These are phyloP conservation scores for Bombus sylvicola DNA, from an alignment of 1,140 invertebrate species.

Conservation along the genomic window DNA sequence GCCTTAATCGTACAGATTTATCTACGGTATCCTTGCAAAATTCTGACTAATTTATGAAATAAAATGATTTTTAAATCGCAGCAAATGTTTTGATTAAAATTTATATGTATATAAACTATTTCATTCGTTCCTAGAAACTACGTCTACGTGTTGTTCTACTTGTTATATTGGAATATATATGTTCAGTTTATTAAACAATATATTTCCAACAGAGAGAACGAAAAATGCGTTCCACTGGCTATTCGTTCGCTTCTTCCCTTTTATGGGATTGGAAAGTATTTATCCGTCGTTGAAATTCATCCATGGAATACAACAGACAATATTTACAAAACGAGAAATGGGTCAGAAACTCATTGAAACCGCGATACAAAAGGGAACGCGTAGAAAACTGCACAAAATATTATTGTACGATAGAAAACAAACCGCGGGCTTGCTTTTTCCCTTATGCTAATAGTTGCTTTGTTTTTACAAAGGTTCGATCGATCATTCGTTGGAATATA, in stretches of 20 bases:
- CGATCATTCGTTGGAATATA: background rate
- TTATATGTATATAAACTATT: background rate
- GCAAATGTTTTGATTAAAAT: background rate
- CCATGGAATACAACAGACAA: too few relatives aligned
- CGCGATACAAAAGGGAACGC: background rate
- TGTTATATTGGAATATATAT: background rate
- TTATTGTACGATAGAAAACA: background rate
- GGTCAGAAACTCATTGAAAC: constrained; percentile 14
- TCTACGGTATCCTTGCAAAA: too few relatives aligned
- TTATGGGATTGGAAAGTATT: background rate
- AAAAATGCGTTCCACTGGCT: background rate
- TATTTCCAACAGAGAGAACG: background rate
- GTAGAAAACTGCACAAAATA: background rate
- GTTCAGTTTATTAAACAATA: background rate
- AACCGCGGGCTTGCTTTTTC: background rate
- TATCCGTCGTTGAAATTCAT: background rate
- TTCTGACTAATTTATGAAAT: too few relatives aligned
- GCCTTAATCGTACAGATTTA: too few relatives aligned
- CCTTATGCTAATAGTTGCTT: background rate
- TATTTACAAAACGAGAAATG: constrained; percentile 16
- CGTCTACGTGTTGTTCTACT: background rate
- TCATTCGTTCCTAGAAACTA: background rate
- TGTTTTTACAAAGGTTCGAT: background rate
- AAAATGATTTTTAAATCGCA: too few relatives aligned
- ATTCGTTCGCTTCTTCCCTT: background rate